These are phyloP conservation scores for Toxonevra muliebris DNA, from an alignment of 2,888 invertebrate genomes.

Conservation along the genomic window DNA sequence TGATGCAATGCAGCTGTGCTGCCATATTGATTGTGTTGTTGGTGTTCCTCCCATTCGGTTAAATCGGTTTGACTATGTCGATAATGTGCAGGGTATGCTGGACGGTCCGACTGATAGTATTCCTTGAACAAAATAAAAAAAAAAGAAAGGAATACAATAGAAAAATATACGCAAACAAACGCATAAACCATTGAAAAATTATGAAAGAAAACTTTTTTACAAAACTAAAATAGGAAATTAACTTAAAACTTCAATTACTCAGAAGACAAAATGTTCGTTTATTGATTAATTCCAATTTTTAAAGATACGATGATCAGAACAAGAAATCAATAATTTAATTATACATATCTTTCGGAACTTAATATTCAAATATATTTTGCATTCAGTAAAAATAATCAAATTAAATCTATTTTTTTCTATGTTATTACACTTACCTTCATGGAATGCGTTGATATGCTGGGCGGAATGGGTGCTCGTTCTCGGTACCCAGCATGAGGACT, in stretches of 20 bases:
- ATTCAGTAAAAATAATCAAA: constrained; percentile 15
- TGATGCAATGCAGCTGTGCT: constrained; percentile 54
- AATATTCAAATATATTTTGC: constrained; percentile 3
- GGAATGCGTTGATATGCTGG: constrained; percentile 76
- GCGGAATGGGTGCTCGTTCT: constrained; percentile 70
- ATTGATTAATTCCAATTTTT: no score
- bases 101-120: constrained; percentile 69
- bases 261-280: no score
- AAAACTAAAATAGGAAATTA: no score
- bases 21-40: constrained; percentile 62
- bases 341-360: background rate
- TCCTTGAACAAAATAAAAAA: constrained; percentile 60
- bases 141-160: constrained; percentile 34
- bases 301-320: no score
- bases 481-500: constrained; percentile 66
- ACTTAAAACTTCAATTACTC: no score
- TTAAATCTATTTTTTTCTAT: background rate
- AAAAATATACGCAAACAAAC: background rate
- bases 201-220: no score
- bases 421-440: constrained; percentile 70
- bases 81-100: constrained; percentile 64
- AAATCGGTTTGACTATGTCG: constrained; percentile 66
- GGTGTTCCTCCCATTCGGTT: constrained; percentile 65
- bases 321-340: no score
- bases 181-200: no score